Conservation (phyloP, 2,888 invertebrate genomes). For the Sceliomorpha sp. region DNA sequence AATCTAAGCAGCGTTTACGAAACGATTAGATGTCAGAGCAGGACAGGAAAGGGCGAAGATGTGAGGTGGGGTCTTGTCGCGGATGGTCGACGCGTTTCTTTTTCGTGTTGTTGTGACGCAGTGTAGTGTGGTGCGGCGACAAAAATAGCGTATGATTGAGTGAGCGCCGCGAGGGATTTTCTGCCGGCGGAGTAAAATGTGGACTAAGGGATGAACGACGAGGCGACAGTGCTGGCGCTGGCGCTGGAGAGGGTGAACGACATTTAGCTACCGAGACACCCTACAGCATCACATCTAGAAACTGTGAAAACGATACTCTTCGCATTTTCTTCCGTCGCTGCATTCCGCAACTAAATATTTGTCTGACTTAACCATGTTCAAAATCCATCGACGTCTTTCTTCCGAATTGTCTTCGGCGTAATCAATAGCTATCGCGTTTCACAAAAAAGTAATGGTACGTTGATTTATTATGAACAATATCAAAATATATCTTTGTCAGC, state of each 20-base stretch:
- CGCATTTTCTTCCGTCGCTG: constrained; percentile 25
- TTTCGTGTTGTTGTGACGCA: constrained; percentile 56
- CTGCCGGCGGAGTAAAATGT: constrained; percentile 53
- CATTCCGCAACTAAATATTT: constrained; percentile 37
- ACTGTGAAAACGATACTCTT: constrained; percentile 46
- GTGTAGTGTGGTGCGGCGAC: constrained; percentile 62
- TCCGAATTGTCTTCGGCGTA: not conserved
- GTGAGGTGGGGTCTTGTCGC: constrained; percentile 49
- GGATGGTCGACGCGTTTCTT: constrained; percentile 58
- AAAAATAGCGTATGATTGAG: constrained; percentile 78
- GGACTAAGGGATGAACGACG: constrained; percentile 30
- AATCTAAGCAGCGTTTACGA: constrained; percentile 62
- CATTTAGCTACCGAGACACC: constrained; percentile 62
- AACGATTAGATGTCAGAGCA: constrained; percentile 66
- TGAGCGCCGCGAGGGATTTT: constrained; percentile 76
- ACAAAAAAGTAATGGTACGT: no score
- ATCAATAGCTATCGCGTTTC: no score
- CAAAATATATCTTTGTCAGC: no score
- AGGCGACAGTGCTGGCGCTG: constrained; percentile 10
- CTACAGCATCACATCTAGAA: constrained; percentile 43
- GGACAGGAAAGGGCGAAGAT: constrained; percentile 14
- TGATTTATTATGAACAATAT: no score
- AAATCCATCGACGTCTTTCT: constrained; percentile 19
- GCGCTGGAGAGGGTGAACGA: constrained; percentile 63
- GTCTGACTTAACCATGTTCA: constrained; percentile 20